Conservation (phyloP, 2,888 invertebrate species). For the Thysanoteuthis rhombus region DNA sequence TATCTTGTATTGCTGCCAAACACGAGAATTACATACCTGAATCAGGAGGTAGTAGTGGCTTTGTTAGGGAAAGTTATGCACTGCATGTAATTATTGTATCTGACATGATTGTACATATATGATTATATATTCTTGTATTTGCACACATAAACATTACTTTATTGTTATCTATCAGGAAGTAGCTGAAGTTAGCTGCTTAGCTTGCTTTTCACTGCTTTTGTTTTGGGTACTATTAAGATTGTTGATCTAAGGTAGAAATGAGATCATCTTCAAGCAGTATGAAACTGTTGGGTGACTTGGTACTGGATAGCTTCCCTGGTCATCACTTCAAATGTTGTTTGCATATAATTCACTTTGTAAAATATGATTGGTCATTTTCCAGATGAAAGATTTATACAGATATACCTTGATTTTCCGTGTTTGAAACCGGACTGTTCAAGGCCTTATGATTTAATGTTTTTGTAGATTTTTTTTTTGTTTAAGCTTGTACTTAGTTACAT, state of each 20-base stretch:
- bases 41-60: not conserved
- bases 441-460: too few relatives aligned
- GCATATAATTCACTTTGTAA: too few relatives aligned
- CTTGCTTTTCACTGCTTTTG: not conserved
- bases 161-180: not conserved
- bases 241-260: not conserved
- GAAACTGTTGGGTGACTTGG: not conserved
- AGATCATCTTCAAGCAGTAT: not conserved
- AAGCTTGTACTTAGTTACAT: too few relatives aligned
- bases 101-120: not conserved
- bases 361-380: too few relatives aligned
- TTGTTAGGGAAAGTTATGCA: not conserved
- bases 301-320: not conserved
- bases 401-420: too few relatives aligned
- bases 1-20: not conserved
- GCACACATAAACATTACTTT: not conserved
- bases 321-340: not conserved
- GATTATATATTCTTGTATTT: not conserved
- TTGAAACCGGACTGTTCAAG: too few relatives aligned
- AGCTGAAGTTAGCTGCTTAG: not conserved
- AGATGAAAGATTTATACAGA: too few relatives aligned
- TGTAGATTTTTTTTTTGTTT: too few relatives aligned
- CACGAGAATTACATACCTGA: not conserved
- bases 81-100: not conserved
- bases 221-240: not conserved